Evolutionary conservation across 2,888 invertebrate genomes (phyloP), one percentile per base, ranked within the genome.

Genomic region (Clivina fossor): DNA sequence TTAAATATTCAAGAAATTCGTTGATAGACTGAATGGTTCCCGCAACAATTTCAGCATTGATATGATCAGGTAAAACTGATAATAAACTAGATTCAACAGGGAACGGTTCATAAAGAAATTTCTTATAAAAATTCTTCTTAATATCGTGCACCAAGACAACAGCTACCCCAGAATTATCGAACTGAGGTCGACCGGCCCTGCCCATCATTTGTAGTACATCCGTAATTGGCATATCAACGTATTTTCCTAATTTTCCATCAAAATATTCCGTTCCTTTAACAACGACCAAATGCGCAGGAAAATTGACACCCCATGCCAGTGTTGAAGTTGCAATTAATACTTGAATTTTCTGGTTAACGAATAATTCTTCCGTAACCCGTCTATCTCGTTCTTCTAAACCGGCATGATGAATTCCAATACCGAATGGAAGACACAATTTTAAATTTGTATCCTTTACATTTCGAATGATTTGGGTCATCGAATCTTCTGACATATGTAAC

Each of bases 161-260:
- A 0, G 91, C 91, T 1, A 91, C 86, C 0, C 92, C 99, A 64
- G 90, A 88, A 65, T 90, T 89, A 74, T 98, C 99, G 69, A 87
- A 99, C 78, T 99, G 92, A 0, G 99, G 99, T 49, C 99, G 80
- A 0, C 99, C 99, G 55, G 99, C 99, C 54, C 99, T 81, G 1
- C 99, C 99, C 89, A 99, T 98, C 99, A 99, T 99, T 76, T 99
- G 99, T 55, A 99, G 78, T 0, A 99, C 97, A 76, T 99, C 98
- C 1, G 99, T 99, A 44, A 99, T 97, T 0, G 99, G 99, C 90
- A 99, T 99, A 70, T 99, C 99, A 7, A 98, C 93, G 74, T 99
- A 99, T 63, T 96, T 84, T 70, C 93, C 91, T 20, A 86, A 85
- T 72, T 98, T 97, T 1, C 96, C 97, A 73, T 99, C 99, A 71